A percentile compares a stretch with the other conserved stretches of the same genome.
These are phyloP conservation scores for Bubo bubo DNA, from an alignment of 2,113 vertebrate genomes.

Conservation along the genomic window DNA sequence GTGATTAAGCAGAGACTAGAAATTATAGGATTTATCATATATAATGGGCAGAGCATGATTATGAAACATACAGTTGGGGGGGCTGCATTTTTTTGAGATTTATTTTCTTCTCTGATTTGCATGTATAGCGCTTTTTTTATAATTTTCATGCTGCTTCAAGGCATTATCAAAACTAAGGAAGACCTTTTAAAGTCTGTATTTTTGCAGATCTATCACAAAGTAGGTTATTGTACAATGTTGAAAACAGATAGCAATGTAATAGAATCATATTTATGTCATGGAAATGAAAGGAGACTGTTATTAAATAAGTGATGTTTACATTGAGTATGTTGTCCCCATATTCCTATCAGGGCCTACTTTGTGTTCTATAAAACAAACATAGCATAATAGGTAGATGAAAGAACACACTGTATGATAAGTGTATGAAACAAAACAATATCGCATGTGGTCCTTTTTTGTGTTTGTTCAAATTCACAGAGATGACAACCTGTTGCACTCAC, in stretches of 20 bases:
- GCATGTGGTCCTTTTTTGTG: not conserved
- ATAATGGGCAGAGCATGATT: constrained; percentile 46
- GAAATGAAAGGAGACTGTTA: not conserved
- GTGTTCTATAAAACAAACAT: not conserved
- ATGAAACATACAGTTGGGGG: constrained; percentile 42
- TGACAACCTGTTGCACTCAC: not conserved
- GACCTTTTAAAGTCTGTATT: not conserved
- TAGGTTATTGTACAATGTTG: not conserved
- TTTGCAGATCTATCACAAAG: not conserved
- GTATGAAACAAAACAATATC: not conserved
- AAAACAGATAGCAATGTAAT: not conserved
- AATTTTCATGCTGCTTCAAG: not conserved
- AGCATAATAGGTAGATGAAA: not conserved
- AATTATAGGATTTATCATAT: constrained; percentile 69
- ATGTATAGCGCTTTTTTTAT: not conserved
- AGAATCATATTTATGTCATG: not conserved
- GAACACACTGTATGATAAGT: not conserved
- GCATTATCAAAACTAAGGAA: not conserved
- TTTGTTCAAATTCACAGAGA: not conserved
- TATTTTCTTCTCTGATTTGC: not conserved
- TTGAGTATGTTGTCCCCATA: not conserved
- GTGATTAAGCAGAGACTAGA: constrained; percentile 74
- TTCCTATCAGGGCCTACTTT: not conserved
- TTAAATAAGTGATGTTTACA: not conserved
- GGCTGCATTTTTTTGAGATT: not conserved